phyloP scores from a whole-genome alignment of 1,140 invertebrate genomes.

The Brachionus rotundiformis region DNA sequence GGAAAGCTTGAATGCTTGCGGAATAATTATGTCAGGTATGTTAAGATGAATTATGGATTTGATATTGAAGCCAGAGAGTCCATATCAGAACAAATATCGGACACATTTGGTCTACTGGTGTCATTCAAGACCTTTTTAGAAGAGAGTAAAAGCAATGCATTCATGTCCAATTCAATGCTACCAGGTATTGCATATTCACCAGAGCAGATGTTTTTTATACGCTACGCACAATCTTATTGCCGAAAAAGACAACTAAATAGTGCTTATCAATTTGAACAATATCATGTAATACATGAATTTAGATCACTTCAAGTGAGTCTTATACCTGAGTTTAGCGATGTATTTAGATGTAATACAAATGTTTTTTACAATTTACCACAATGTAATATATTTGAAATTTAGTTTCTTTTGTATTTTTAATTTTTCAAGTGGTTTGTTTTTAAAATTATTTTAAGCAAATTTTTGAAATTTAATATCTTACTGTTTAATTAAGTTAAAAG shows the following conservation, averaged over 20 bases:
- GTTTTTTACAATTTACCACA: slow-evolving; percentile 31
- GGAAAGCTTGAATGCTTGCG: slow-evolving; percentile 3
- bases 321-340: slow-evolving; percentile 43
- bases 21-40: slow-evolving; percentile 41
- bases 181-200: slow-evolving; percentile 30
- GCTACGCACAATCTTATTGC: slow-evolving; percentile 41
- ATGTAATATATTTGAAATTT: slow-evolving; percentile 50
- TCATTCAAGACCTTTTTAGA: not conserved
- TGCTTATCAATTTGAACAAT: not conserved
- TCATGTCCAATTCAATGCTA: not conserved
- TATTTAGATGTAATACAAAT: slow-evolving; percentile 40
- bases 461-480: not conserved
- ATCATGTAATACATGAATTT: slow-evolving; percentile 34
- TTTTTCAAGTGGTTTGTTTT: not conserved
- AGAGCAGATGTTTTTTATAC: slow-evolving; percentile 49
- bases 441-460: not conserved
- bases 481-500: not conserved
- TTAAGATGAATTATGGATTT: not conserved
- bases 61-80: slow-evolving; percentile 16
- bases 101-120: slow-evolving; percentile 19
- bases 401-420: not conserved
- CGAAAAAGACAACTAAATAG: not conserved
- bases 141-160: not conserved
- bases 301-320: slow-evolving; percentile 18
- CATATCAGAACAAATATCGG: slow-evolving; percentile 36